Evolutionary conservation across 64 coral and sea anemone species (phyloP), one percentile per base, ranked within the genome.

Genomic region (Orbicella faveolata): DNA sequence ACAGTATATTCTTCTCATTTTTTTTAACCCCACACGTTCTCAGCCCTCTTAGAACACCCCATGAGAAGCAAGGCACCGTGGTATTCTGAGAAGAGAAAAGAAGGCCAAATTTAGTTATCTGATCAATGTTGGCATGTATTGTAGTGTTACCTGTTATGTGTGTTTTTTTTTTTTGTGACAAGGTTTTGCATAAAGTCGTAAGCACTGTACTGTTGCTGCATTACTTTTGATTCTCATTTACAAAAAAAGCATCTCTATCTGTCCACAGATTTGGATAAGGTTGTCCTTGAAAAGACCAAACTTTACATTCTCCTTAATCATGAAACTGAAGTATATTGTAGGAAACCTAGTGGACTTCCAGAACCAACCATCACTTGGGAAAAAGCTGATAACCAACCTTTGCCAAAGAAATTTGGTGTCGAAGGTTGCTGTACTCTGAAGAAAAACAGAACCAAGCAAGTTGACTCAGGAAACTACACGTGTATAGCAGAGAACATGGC

Each of bases 401-500:
- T 96, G 26, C 25, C 80, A 13, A 72, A 69, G 66, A 65, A 73
- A 19, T 93, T 88, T 75, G 80, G 21, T 78, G 48, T 82, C 1
- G 79, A 79, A 30, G 76, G 94, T 35, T 26, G 36, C n/a, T 36
- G 81, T 18, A 93, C 80, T 34, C 94, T 99, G 33, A 17, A 75
- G 36, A 93, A 90, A 2, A 83, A 91, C 34, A 96, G 80, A 21
- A 89, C 88, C 35, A 83, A 74, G 61, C 13, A 86, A 6, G 53
- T 5, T 17, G 97, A 96, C 52, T 63, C 81, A 75, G 88, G 61
- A 75, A 86, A 66, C 19, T 99, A 88, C 37, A 96, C 92, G 25
- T 99, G 97, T 86, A 63, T 74, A 26, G 97, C 94, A 11, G 89
- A 52, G 3, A 99, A 99, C 61, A 48, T 61, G 3, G 83, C 54